Conservation (phyloP, 2,888 invertebrate genomes). For the Pachymerium ferrugineum region DNA sequence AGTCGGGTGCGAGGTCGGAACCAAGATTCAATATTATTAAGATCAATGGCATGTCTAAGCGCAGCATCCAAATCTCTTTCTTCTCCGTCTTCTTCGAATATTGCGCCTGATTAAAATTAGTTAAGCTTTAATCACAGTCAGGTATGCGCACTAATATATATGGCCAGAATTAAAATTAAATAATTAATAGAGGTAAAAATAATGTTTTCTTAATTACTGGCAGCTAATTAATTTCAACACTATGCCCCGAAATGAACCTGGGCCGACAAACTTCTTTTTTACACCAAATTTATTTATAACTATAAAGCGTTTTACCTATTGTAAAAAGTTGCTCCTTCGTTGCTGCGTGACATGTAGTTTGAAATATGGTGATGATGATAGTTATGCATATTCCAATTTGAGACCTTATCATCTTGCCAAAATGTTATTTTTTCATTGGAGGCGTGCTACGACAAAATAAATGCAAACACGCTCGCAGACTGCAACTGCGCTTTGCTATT, state of each 20-base stretch:
- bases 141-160: too few species aligned
- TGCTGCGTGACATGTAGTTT: background rate
- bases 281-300: background rate
- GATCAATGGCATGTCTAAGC: constrained; percentile 45
- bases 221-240: too few species aligned
- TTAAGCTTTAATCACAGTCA: background rate
- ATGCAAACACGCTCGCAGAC: too few species aligned
- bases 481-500: background rate
- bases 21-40: constrained; percentile 39
- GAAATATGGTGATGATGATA: constrained; percentile 3
- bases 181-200: too few species aligned
- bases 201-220: too few species aligned
- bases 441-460: background rate
- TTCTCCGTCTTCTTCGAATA: background rate
- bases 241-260: background rate
- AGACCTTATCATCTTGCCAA: background rate
- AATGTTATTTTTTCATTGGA: background rate
- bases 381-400: constrained; percentile 1
- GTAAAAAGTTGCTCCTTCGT: background rate
- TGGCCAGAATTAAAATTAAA: background rate
- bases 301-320: background rate
- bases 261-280: background rate
- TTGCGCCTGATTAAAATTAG: background rate
- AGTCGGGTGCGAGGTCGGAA: constrained; percentile 43
- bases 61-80: constrained; percentile 40